Base-by-base conservation (phyloP, 2,113 vertebrate genomes). In the Sialia sialis region DNA sequence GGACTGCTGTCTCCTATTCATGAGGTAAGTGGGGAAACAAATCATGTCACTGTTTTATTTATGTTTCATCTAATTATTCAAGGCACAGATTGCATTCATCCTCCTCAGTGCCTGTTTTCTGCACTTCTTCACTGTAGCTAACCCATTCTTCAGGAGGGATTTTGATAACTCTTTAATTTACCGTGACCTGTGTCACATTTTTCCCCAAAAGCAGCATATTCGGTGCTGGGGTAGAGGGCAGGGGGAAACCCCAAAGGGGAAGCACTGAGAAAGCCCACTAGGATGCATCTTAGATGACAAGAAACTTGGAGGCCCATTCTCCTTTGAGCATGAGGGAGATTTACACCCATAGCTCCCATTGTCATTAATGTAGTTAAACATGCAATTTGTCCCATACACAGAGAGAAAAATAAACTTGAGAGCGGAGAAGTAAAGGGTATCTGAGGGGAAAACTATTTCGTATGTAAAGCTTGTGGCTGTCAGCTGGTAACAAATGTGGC, bases 391-490 rank as follows among this genome's bases (percentile, higher is more conserved):
- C 92, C 80, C 75, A 73, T 30, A 20, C 36, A 87, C 39, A 58
- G 85, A 87, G 76, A 84, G 66, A 39, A 95, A 95, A 96, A 97
- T 90, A 96, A 97, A 97, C 89, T 86, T 90, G 52, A 95, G 80
- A 96, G 90, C 93, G 85, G 84, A 94, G 92, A 97, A 95, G 90
- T 46, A 95, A 93, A 97, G 90, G 89, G 80, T 94, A 93, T 97
- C 96, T 48, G 11, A 94, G 95, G 90, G 79, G 67, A 83, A 96
- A 97, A 82, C 89, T 70, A 90, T 80, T 97, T 95, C 90, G 76
- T 89, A 93, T 88, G 79, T 84, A 94, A 96, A 97, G 81, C 34
- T 87, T 90, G 90, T 82, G 90, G 94, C 78, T 95, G 74, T 76
- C 84, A 87, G 51, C 81, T 84, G 39, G 77, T 87, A 97, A 97